These are phyloP conservation scores for Latrodectus hesperus DNA, from an alignment of 2,888 invertebrate genomes.

Conservation along the genomic window DNA sequence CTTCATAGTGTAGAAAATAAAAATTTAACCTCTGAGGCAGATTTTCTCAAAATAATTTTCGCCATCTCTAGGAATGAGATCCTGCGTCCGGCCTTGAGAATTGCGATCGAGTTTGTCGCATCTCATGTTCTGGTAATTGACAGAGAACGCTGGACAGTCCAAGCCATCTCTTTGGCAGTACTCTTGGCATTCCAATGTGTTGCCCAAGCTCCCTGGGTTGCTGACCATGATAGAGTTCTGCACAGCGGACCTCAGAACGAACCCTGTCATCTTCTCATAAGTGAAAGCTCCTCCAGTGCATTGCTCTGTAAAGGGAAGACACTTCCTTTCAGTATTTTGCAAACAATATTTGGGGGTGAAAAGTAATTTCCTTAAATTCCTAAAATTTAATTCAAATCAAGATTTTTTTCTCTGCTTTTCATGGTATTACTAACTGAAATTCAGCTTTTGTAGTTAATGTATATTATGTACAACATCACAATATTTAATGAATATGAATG, in stretches of 20 bases:
- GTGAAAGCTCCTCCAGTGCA: constrained; percentile 76
- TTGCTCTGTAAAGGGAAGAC: constrained; percentile 73
- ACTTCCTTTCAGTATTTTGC: not conserved
- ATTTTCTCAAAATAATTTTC: constrained; percentile 77
- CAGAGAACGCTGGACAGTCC: constrained; percentile 76
- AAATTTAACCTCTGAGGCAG: constrained; percentile 74
- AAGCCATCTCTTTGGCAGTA: constrained; percentile 74
- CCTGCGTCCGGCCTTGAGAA: constrained; percentile 75
- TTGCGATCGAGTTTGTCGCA: constrained; percentile 76
- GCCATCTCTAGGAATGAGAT: constrained; percentile 75
- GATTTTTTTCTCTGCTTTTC: too few species aligned
- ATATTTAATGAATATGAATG: too few species aligned
- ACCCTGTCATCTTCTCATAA: constrained; percentile 76
- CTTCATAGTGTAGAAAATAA: too few species aligned
- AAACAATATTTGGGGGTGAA: too few species aligned
- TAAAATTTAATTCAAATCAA: too few species aligned
- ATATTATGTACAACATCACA: too few species aligned
- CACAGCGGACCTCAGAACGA: constrained; percentile 75
- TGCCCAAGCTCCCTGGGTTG: constrained; percentile 68
- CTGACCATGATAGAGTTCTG: constrained; percentile 74
- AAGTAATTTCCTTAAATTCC: too few species aligned
- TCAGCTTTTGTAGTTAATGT: too few species aligned
- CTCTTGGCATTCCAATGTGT: constrained; percentile 73
- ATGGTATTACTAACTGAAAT: too few species aligned
- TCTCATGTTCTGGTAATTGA: constrained; percentile 76